phyloP scores from a whole-genome alignment of 2,113 vertebrate species.

The Elanus axillaris region DNA sequence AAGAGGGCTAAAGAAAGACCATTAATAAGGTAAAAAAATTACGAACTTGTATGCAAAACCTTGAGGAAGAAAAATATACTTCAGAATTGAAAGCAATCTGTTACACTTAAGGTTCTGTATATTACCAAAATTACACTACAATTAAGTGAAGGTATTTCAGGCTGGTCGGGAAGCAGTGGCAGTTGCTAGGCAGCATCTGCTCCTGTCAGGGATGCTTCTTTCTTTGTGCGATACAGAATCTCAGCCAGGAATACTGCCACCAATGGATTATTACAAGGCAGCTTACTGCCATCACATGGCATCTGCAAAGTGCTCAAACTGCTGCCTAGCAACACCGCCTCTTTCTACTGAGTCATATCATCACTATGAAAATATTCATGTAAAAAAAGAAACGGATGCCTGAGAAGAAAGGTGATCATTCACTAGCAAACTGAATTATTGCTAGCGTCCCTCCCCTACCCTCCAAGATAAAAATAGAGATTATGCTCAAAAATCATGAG shows the following conservation, averaged over 20 bases:
- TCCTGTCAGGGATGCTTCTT: slow-evolving; percentile 51
- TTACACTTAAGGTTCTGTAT: background rate
- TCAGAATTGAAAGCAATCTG: background rate
- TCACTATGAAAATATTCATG: slow-evolving; percentile 53
- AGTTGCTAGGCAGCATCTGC: slow-evolving; percentile 68
- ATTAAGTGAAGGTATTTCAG: slow-evolving; percentile 53
- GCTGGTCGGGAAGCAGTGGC: slow-evolving; percentile 26
- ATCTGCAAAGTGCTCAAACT: slow-evolving; percentile 50
- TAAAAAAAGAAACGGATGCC: slow-evolving; percentile 64
- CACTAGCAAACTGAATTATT: slow-evolving; percentile 13
- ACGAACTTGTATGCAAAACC: background rate
- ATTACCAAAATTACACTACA: slow-evolving; percentile 5
- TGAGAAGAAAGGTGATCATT: slow-evolving; percentile 61
- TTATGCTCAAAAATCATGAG: slow-evolving; percentile 20
- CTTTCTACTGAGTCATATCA: slow-evolving; percentile 62
- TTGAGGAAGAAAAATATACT: background rate
- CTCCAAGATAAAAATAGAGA: slow-evolving; percentile 38
- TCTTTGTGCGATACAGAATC: slow-evolving; percentile 36
- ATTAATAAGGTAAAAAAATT: too few relatives aligned
- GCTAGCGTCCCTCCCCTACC: slow-evolving; percentile 31
- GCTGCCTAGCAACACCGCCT: slow-evolving; percentile 69
- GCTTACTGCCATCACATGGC: slow-evolving; percentile 64
- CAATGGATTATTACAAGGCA: slow-evolving; percentile 63
- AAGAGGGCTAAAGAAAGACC: background rate
- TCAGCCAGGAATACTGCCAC: slow-evolving; percentile 51